A percentile compares a stretch with the other conserved stretches of the same genome.
Conservation (phyloP, 2,888 invertebrate genomes). For the Dendrolimus pini region DNA sequence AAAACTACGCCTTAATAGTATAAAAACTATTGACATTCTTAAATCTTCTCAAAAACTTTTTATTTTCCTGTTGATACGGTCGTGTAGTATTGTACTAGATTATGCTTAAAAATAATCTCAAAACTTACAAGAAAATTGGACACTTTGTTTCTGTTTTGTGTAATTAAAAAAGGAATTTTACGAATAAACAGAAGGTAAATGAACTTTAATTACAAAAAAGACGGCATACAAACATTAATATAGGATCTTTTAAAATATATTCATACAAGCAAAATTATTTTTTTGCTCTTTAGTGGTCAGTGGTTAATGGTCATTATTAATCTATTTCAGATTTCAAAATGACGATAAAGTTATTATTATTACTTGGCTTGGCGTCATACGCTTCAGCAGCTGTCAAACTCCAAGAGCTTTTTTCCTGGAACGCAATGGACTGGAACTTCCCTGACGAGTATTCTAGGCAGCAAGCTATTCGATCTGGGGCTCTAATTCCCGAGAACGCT, state of each 20-base stretch:
- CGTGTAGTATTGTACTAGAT: background rate
- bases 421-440: slow-evolving; percentile 84
- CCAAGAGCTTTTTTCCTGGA: slow-evolving; percentile 86
- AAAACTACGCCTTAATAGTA: background rate
- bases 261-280: too few species aligned
- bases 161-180: too few species aligned
- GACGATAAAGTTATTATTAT: slow-evolving; percentile 27
- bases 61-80: background rate
- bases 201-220: too few species aligned
- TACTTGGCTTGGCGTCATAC: slow-evolving; percentile 37
- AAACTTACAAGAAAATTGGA: too few species aligned
- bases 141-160: too few species aligned
- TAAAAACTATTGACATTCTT: background rate
- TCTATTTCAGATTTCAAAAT: slow-evolving; percentile 19
- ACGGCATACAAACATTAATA: too few species aligned
- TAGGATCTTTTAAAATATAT: too few species aligned
- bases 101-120: too few species aligned
- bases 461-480: slow-evolving; percentile 79
- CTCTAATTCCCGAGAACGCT: slow-evolving; percentile 85
- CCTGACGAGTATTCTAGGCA: slow-evolving; percentile 78
- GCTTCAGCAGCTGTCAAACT: slow-evolving; percentile 70
- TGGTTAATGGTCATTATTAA: too few species aligned
- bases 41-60: background rate
- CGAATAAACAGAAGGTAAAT: too few species aligned
- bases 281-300: too few species aligned